These are phyloP conservation scores for Ochlodes sylvanus DNA, from an alignment of 2,888 invertebrate genomes.

Conservation along the genomic window DNA sequence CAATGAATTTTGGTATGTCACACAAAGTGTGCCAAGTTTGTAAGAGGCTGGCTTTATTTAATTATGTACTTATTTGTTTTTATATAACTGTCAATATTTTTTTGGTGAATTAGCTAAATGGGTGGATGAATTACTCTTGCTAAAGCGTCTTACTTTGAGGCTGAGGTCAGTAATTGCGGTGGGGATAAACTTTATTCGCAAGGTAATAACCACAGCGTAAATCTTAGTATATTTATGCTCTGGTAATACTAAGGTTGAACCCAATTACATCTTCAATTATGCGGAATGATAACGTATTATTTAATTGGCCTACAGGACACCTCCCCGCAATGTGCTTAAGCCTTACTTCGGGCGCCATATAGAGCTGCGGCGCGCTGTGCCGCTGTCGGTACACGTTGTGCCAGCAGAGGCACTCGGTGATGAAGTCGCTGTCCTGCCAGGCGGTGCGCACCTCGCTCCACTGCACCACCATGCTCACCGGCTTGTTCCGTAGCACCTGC, in stretches of 20 bases:
- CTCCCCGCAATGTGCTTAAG: no score
- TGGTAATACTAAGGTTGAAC: no score
- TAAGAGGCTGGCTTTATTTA: not conserved
- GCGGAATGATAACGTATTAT: no score
- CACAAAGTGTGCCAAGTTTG: not conserved
- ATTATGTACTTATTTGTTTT: not conserved
- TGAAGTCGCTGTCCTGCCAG: conserved; percentile 93
- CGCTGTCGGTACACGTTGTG: conserved; percentile 92
- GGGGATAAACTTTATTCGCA: no score
- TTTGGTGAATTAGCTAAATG: not conserved
- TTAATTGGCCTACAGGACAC: no score
- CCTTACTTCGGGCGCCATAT: conserved; percentile 90
- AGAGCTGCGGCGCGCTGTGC: conserved; percentile 89
- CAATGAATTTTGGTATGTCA: not conserved
- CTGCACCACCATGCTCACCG: conserved; percentile 89
- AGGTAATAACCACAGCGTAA: no score
- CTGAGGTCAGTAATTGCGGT: no score
- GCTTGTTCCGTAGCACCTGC: conserved; percentile 87
- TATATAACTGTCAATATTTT: not conserved
- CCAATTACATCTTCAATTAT: no score
- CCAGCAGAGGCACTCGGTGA: conserved; percentile 92
- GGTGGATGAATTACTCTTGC: not conserved
- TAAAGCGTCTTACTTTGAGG: no score
- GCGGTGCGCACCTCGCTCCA: conserved; percentile 89
- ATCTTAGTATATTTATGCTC: no score